Percentiles rank a stretch among this genome's conserved stretches.
phyloP scores from a whole-genome alignment of 2,113 vertebrate genomes.

The Oryzias melastigma region DNA sequence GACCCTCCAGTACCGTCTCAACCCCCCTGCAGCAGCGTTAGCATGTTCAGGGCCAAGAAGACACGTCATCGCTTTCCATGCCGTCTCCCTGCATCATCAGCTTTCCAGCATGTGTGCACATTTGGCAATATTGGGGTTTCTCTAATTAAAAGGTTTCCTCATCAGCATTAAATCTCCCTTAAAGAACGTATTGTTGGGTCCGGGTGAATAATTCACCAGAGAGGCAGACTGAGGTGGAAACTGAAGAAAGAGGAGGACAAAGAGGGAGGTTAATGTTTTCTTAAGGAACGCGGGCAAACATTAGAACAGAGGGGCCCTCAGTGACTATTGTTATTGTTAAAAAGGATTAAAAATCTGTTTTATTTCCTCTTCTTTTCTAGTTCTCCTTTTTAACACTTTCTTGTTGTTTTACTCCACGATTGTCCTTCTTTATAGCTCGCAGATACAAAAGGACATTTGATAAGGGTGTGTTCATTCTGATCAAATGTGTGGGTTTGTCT shows the following conservation, averaged over 20 bases:
- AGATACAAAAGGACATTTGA: conserved; percentile 26
- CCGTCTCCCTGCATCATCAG: background rate
- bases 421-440: too few species aligned
- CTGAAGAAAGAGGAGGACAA: conserved; percentile 7
- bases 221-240: background rate
- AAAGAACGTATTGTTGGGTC: conserved; percentile 1
- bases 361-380: too few species aligned
- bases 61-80: background rate
- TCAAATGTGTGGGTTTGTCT: conserved; percentile 2
- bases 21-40: too few species aligned
- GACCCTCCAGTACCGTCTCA: too few species aligned
- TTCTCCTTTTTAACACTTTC: too few species aligned
- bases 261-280: conserved; percentile 11
- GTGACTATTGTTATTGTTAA: background rate
- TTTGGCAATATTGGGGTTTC: background rate
- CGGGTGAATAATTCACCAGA: conserved; percentile 38
- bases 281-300: conserved; percentile 4
- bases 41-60: background rate
- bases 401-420: too few species aligned
- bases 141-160: background rate
- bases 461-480: background rate
- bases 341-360: too few species aligned
- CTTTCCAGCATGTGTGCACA: background rate
- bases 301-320: background rate
- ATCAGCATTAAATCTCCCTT: background rate